phyloP scores from a whole-genome alignment of 1,140 invertebrate genomes.

The Nomia melanderi region DNA sequence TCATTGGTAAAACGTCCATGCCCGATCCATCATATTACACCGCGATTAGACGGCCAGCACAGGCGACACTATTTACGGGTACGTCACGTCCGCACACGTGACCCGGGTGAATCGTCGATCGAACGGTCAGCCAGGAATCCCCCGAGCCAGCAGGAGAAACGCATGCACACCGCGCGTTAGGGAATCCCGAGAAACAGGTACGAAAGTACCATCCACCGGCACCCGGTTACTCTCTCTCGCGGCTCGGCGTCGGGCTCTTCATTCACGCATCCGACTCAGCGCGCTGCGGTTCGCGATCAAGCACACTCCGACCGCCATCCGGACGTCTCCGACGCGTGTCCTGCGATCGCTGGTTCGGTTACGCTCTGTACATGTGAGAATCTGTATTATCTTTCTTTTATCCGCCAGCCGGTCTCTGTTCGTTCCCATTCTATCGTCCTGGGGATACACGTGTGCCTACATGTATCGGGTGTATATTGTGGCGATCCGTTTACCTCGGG shows the following conservation, averaged over 20 bases:
- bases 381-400: not conserved
- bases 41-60: not conserved
- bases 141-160: no score
- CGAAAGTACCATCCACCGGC: slow-evolving; percentile 21
- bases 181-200: slow-evolving; percentile 50
- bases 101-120: slow-evolving; percentile 23
- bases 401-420: not conserved
- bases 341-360: not conserved
- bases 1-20: not conserved
- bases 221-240: slow-evolving; percentile 27
- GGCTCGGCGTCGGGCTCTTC: slow-evolving; percentile 20
- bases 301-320: slow-evolving; percentile 2
- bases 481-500: no score
- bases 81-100: not conserved
- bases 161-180: not conserved
- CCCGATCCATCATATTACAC: not conserved
- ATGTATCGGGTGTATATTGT: no score
- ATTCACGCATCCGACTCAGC: slow-evolving; percentile 39
- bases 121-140: not conserved
- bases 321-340: not conserved
- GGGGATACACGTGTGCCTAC: no score
- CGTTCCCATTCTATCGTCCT: no score
- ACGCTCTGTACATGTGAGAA: not conserved
- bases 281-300: slow-evolving; percentile 12
- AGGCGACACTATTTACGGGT: not conserved